Percentiles rank a stretch among this genome's conserved stretches.
Evolutionary conservation across 2,888 invertebrate species (phyloP).

Genomic region (Mellilla xanthometata): DNA sequence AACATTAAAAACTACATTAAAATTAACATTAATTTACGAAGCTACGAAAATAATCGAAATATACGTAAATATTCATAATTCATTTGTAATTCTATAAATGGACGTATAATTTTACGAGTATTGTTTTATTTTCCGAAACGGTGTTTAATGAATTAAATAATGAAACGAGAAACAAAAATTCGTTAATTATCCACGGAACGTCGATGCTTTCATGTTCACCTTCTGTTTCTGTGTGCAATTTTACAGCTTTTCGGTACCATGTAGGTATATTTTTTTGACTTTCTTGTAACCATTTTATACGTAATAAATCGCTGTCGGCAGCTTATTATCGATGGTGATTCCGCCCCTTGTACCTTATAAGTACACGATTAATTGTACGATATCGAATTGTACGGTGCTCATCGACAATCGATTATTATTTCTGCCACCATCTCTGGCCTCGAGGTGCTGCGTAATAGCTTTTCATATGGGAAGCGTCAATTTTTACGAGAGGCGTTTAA

Average conservation of each 20-base stretch:
- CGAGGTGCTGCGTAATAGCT: conserved; percentile 40
- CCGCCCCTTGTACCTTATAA: conserved; percentile 53
- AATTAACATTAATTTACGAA: neutral
- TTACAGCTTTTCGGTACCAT: conserved; percentile 18
- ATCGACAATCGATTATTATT: conserved; percentile 53
- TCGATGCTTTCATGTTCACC: conserved; percentile 10
- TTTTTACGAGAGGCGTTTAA: conserved; percentile 37
- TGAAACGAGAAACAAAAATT: conserved; percentile 4
- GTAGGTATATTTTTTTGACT: conserved; percentile 30
- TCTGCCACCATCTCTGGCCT: conserved; percentile 38
- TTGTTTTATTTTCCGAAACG: conserved; percentile 1
- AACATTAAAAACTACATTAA: neutral
- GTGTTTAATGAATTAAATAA: conserved; percentile 8
- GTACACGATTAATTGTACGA: conserved; percentile 64
- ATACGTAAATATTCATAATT: conserved; percentile 8
- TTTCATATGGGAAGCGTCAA: conserved; percentile 37
- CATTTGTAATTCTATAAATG: neutral
- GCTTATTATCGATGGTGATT: conserved; percentile 57
- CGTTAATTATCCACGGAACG: conserved; percentile 9
- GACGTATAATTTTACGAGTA: conserved; percentile 3
- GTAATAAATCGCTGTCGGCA: conserved; percentile 53
- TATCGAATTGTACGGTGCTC: conserved; percentile 50
- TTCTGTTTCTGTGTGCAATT: conserved; percentile 10
- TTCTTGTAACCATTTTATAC: conserved; percentile 36
- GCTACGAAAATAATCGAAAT: neutral